Conservation (phyloP, 2,113 vertebrate genomes). For the Odontesthes bonariensis region DNA sequence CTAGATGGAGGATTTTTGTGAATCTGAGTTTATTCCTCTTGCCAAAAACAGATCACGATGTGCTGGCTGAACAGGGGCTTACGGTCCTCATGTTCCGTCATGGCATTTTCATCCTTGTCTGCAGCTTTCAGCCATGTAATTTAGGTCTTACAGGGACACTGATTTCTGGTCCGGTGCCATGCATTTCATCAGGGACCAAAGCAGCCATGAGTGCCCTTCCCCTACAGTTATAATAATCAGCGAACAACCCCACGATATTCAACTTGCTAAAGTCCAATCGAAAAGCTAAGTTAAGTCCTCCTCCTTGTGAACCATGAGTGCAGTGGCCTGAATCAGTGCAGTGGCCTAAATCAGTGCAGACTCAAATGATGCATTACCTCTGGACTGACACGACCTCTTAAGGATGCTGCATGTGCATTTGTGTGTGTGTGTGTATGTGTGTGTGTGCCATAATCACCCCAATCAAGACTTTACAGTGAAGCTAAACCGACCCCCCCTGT, state of each 20-base stretch:
- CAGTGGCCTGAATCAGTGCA: no score
- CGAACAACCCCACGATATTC: slow-evolving; percentile 27
- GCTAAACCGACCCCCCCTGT: slow-evolving; percentile 44
- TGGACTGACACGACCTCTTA: slow-evolving; percentile 57
- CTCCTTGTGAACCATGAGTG: slow-evolving; percentile 48
- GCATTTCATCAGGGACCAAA: slow-evolving; percentile 46
- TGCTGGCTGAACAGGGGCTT: slow-evolving; percentile 65
- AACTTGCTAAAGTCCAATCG: slow-evolving; percentile 38
- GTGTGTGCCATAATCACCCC: slow-evolving; percentile 65
- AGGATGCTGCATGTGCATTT: slow-evolving; percentile 38
- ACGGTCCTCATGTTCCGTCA: slow-evolving; percentile 69
- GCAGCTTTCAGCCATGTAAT: slow-evolving; percentile 59
- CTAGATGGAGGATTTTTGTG: background rate
- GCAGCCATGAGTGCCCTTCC: slow-evolving; percentile 42
- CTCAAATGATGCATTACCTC: slow-evolving; percentile 29
- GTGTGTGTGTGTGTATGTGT: slow-evolving; percentile 23
- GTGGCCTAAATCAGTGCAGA: background rate
- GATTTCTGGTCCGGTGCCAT: slow-evolving; percentile 62
- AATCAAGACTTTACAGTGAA: slow-evolving; percentile 64
- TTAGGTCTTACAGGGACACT: slow-evolving; percentile 58
- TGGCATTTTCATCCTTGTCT: slow-evolving; percentile 62
- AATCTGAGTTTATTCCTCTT: slow-evolving; percentile 35
- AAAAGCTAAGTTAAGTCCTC: slow-evolving; percentile 64
- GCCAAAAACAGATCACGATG: slow-evolving; percentile 57
- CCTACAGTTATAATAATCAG: slow-evolving; percentile 54